Percentiles rank a stretch among this genome's conserved stretches.
Conservation (phyloP, 2,797 vertebrate genomes). For the Micrastur ruficollis region DNA sequence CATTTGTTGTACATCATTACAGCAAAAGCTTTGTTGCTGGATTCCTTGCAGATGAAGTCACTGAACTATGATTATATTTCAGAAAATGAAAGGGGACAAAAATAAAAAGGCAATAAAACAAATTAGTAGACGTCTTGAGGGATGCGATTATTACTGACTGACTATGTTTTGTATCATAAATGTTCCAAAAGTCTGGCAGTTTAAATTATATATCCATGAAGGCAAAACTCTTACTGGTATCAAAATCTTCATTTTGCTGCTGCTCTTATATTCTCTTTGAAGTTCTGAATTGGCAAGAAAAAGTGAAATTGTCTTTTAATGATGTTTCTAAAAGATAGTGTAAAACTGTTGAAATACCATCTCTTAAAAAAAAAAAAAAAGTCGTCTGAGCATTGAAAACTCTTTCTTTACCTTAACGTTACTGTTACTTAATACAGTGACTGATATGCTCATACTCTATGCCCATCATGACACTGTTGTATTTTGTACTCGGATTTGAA, state of each 20-base stretch:
- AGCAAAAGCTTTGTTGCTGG: constrained; percentile 17
- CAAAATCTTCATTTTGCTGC: neutral
- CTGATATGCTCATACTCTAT: neutral
- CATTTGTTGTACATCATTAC: constrained; percentile 40
- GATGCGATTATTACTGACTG: constrained; percentile 56
- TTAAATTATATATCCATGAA: constrained; percentile 37
- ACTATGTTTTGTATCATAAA: constrained; percentile 45
- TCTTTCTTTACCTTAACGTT: neutral
- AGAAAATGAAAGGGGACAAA: constrained; percentile 66
- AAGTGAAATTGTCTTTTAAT: constrained; percentile 2
- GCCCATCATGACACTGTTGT: neutral
- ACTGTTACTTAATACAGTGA: neutral
- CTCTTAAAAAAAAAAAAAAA: neutral
- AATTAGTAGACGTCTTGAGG: constrained; percentile 56
- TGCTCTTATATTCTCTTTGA: constrained; percentile 31
- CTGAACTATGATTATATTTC: constrained; percentile 67
- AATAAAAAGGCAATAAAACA: constrained; percentile 66
- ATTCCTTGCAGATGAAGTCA: constrained; percentile 43
- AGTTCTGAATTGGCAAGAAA: constrained; percentile 26
- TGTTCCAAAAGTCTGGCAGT: constrained; percentile 1
- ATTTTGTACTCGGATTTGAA: neutral
- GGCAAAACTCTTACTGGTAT: neutral
- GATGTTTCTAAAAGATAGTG: neutral
- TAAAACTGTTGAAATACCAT: neutral
- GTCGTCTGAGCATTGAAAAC: neutral